phyloP scores from a whole-genome alignment of 2,888 invertebrate species.

The Lamellibrachia columna region DNA sequence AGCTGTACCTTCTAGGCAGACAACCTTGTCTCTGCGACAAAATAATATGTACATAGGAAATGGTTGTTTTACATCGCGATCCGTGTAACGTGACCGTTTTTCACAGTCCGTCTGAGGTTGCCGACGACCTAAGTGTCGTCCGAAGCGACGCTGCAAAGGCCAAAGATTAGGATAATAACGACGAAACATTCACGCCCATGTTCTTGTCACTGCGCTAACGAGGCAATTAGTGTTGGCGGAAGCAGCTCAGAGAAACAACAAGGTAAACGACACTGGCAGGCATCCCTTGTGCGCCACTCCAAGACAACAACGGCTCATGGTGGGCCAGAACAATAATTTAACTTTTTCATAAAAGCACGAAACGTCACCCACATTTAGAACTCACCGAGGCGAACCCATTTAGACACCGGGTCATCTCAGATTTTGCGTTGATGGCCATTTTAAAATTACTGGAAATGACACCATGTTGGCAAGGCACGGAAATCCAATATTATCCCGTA shows the following conservation, averaged over 20 bases:
- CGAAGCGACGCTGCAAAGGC: not conserved
- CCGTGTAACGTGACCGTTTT: not conserved
- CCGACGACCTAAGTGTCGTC: too few relatives aligned
- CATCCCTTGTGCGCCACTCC: not conserved
- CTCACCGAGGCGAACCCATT: too few relatives aligned
- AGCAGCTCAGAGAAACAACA: not conserved
- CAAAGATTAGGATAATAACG: not conserved
- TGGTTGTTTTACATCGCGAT: not conserved
- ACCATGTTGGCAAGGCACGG: not conserved
- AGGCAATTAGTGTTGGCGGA: not conserved
- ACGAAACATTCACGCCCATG: not conserved
- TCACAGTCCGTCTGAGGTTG: not conserved
- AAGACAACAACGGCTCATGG: not conserved
- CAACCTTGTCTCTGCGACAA: not conserved
- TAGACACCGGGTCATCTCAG: too few relatives aligned
- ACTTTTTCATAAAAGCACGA: too few relatives aligned
- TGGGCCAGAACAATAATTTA: too few relatives aligned
- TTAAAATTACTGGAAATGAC: not conserved
- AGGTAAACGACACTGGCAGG: not conserved
- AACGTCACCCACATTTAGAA: too few relatives aligned
- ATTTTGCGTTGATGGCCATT: too few relatives aligned
- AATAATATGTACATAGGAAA: too few relatives aligned
- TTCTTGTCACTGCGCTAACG: not conserved
- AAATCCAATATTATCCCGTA: not conserved
- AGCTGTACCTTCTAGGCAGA: too few relatives aligned